Conservation (phyloP, 2,797 vertebrate species). For the Acipenser ruthenus region DNA sequence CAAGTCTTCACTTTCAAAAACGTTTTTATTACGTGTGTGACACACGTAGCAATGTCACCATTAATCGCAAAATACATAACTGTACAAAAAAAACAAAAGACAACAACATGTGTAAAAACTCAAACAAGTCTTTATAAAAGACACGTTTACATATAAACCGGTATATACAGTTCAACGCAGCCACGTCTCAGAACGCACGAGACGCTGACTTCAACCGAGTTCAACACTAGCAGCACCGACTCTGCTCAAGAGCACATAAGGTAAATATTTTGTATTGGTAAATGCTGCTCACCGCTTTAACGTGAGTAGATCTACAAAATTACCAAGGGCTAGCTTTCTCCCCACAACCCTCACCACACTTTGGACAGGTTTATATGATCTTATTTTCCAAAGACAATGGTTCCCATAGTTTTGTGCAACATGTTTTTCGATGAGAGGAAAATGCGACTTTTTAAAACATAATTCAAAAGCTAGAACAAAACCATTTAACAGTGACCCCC, state of each 20-base stretch:
- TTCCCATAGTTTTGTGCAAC: not conserved
- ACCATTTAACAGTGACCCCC: conserved; percentile 1
- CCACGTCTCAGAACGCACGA: not conserved
- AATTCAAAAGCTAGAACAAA: not conserved
- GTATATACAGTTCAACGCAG: conserved; percentile 19
- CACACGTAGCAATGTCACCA: conserved; percentile 60
- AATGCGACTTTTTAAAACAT: conserved; percentile 12
- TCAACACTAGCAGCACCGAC: conserved; percentile 18
- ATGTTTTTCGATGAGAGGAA: not conserved
- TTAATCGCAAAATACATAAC: conserved; percentile 64
- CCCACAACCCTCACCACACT: too few species aligned
- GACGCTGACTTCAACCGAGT: not conserved
- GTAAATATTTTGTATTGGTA: conserved; percentile 11
- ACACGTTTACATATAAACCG: conserved; percentile 49
- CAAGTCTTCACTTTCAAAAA: conserved; percentile 39
- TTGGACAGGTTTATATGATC: too few species aligned
- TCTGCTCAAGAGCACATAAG: conserved; percentile 6
- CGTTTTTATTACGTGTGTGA: conserved; percentile 78
- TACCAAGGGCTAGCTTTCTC: not conserved
- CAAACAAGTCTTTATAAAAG: conserved; percentile 78
- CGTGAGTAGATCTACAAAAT: not conserved
- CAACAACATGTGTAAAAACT: conserved; percentile 55
- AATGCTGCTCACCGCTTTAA: not conserved
- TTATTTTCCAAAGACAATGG: too few species aligned
- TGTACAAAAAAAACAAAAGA: conserved; percentile 44